phyloP scores from a whole-genome alignment of 2,113 vertebrate genomes.

The Mesitornis unicolor region DNA sequence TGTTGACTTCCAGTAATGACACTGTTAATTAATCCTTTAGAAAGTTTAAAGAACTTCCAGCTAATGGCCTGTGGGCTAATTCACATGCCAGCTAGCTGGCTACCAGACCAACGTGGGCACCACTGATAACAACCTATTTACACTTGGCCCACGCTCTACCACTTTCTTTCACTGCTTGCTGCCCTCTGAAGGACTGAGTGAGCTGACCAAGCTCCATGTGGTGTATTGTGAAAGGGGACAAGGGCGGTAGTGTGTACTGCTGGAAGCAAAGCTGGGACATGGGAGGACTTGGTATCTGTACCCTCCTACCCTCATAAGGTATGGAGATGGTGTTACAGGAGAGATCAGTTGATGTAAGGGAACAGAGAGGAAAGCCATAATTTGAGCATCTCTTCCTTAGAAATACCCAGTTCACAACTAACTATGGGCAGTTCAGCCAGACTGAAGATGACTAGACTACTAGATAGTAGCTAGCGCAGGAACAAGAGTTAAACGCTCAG shows the following conservation, averaged over 20 bases:
- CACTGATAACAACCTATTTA: not conserved
- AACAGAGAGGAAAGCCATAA: not conserved
- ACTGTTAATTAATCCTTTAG: not conserved
- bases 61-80: not conserved
- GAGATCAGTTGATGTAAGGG: not conserved
- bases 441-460: not conserved
- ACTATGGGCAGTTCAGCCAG: not conserved
- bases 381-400: not conserved
- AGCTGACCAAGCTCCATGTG: not conserved
- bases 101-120: not conserved
- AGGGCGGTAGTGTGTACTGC: not conserved
- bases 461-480: not conserved
- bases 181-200: not conserved
- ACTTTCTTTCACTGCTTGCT: not conserved
- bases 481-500: not conserved
- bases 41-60: not conserved
- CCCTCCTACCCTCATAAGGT: not conserved
- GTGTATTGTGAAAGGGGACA: not conserved
- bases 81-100: not conserved
- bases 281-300: not conserved
- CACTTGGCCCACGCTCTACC: not conserved
- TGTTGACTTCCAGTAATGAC: not conserved
- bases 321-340: not conserved
- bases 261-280: not conserved
- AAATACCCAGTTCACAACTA: not conserved